Percentiles rank a stretch among this genome's conserved stretches.
Conservation (phyloP, 2,797 vertebrate genomes). For the Furcifer pardalis region DNA sequence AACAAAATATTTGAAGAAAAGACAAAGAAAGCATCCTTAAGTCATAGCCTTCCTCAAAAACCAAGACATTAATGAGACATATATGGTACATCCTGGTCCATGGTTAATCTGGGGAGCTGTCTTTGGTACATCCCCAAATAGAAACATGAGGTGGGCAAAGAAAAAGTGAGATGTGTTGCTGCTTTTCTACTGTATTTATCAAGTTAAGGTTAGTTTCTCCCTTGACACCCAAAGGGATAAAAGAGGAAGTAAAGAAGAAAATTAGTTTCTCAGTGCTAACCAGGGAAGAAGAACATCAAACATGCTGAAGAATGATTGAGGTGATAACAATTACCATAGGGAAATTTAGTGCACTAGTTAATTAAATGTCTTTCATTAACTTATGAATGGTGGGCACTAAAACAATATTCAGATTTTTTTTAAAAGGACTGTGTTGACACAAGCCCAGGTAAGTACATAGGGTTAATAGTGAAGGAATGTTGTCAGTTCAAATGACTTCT, state of each 20-base stretch:
- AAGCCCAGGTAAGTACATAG: conserved; percentile 3
- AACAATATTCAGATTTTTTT: neutral
- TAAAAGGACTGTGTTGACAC: neutral
- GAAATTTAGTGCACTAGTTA: neutral
- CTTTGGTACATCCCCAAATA: too few species aligned
- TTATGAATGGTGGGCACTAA: conserved; percentile 10
- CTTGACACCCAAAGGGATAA: too few species aligned
- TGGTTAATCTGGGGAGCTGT: neutral
- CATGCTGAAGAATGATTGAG: conserved; percentile 8
- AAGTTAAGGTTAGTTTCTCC: conserved; percentile 8
- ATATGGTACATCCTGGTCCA: neutral
- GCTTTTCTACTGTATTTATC: too few species aligned
- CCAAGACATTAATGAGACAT: neutral
- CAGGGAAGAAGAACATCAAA: conserved; percentile 34
- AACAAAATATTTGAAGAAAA: too few species aligned
- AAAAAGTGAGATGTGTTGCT: too few species aligned
- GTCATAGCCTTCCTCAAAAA: neutral
- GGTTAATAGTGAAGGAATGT: neutral
- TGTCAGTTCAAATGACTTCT: too few species aligned
- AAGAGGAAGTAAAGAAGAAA: too few species aligned
- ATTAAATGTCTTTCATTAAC: conserved; percentile 7
- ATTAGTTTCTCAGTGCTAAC: conserved; percentile 16
- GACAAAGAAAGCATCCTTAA: neutral
- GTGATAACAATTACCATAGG: conserved; percentile 12
- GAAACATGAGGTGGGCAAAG: too few species aligned